Conservation (phyloP, 2,797 vertebrate genomes). For the Schizopygopsis pylzovi region DNA sequence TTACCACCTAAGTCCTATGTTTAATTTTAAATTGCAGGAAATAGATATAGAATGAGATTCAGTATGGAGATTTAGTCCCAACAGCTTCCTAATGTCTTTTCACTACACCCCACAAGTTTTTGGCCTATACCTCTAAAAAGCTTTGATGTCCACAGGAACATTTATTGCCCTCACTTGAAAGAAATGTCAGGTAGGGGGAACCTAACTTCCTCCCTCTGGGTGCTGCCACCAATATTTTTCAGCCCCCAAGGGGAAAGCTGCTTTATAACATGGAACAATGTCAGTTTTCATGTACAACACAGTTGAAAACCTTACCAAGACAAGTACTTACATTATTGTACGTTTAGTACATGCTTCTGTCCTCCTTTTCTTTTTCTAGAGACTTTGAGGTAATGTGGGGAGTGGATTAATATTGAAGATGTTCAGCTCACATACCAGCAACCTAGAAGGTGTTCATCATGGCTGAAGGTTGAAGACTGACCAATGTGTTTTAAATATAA, state of each 20-base stretch:
- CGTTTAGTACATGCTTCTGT: background rate
- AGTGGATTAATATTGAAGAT: too few species aligned
- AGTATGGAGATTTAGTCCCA: background rate
- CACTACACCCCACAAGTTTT: background rate
- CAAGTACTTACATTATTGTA: background rate
- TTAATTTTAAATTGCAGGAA: background rate
- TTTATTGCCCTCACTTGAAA: too few species aligned
- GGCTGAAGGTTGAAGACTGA: too few species aligned
- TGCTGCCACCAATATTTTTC: too few species aligned
- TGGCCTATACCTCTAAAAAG: background rate
- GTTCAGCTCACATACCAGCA: too few species aligned
- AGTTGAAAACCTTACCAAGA: background rate
- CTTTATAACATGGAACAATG: background rate
- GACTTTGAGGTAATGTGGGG: background rate
- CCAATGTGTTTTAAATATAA: too few species aligned
- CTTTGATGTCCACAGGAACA: background rate
- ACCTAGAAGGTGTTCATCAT: too few species aligned
- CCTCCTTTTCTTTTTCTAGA: background rate
- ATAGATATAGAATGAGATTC: background rate
- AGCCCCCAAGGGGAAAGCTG: background rate
- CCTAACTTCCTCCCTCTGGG: too few species aligned
- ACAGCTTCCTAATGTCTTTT: background rate
- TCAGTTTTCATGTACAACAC: too few species aligned
- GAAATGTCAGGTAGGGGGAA: too few species aligned
- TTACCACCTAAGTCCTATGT: background rate